A percentile compares a stretch with the other conserved stretches of the same genome.
These are phyloP conservation scores for Lordiphosa stackelbergi DNA, from an alignment of 1,140 invertebrate genomes.

Conservation along the genomic window DNA sequence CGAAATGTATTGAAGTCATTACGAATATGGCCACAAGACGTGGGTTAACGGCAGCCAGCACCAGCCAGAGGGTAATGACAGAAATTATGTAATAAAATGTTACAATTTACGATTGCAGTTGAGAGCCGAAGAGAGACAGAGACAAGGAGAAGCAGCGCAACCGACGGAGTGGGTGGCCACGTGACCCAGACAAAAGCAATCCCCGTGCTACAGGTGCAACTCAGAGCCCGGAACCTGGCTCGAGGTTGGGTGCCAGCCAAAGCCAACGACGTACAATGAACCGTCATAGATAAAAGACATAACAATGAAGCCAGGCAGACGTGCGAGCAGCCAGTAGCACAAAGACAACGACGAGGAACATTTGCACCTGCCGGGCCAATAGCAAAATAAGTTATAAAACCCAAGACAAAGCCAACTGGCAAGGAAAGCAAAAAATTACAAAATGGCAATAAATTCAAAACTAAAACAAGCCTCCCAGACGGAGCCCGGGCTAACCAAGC, in stretches of 20 bases:
- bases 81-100: constrained; percentile 77
- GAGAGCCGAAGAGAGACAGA: constrained; percentile 1
- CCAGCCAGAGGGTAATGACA: constrained; percentile 67
- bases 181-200: constrained; percentile 48
- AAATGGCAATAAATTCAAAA: constrained; percentile 75
- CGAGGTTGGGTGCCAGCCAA: constrained; percentile 11
- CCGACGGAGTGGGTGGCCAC: constrained; percentile 19
- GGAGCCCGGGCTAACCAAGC: constrained; percentile 40
- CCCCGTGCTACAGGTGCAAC: constrained; percentile 55
- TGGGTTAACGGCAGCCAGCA: constrained; percentile 40
- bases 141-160: neutral
- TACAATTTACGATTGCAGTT: constrained; percentile 72
- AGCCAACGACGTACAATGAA: constrained; percentile 56
- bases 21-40: constrained; percentile 67
- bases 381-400: constrained; percentile 69
- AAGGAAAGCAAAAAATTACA: constrained; percentile 44
- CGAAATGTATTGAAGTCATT: constrained; percentile 74
- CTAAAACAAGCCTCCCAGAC: constrained; percentile 56
- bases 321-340: constrained; percentile 28
- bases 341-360: constrained; percentile 35
- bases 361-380: constrained; percentile 63
- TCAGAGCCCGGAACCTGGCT: constrained; percentile 24
- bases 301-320: constrained; percentile 68
- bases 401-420: constrained; percentile 55
- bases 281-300: constrained; percentile 72